Evolutionary conservation across 1,140 invertebrate species (phyloP).

Genomic region (Zaprionus davidi): DNA sequence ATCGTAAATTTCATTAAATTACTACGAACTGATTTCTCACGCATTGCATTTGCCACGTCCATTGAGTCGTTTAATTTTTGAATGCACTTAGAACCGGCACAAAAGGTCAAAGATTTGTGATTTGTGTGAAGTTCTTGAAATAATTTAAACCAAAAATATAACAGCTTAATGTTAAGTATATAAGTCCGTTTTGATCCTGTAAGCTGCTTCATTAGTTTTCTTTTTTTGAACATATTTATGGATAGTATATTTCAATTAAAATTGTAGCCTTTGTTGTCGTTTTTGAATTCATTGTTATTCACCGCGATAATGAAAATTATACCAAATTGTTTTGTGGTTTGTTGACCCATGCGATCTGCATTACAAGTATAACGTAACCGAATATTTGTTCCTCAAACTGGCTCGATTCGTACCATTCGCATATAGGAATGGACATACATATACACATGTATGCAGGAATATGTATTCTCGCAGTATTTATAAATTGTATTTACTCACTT

Average conservation of each 20-base stretch:
- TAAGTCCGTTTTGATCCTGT: background rate
- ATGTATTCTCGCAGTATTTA: conserved; percentile 9
- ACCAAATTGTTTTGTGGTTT: background rate
- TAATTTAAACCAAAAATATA: background rate
- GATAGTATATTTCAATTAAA: too few relatives aligned
- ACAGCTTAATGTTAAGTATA: background rate
- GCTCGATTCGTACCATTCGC: background rate
- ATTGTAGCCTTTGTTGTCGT: too few relatives aligned
- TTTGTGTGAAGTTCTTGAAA: background rate
- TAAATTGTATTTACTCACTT: conserved; percentile 54
- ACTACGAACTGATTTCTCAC: conserved; percentile 17
- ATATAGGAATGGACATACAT: background rate
- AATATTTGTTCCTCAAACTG: conserved; percentile 1
- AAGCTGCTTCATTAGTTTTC: background rate
- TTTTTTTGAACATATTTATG: background rate
- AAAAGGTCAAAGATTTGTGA: background rate
- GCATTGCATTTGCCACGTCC: background rate
- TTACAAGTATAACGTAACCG: background rate
- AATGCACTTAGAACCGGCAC: background rate
- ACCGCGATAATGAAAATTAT: background rate
- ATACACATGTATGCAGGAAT: background rate
- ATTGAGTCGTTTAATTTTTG: background rate
- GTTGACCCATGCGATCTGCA: background rate
- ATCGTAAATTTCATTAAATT: conserved; percentile 22
- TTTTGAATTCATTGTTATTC: background rate